Evolutionary conservation across 2,113 vertebrate genomes (phyloP).

Genomic region (Macaca fascicularis): DNA sequence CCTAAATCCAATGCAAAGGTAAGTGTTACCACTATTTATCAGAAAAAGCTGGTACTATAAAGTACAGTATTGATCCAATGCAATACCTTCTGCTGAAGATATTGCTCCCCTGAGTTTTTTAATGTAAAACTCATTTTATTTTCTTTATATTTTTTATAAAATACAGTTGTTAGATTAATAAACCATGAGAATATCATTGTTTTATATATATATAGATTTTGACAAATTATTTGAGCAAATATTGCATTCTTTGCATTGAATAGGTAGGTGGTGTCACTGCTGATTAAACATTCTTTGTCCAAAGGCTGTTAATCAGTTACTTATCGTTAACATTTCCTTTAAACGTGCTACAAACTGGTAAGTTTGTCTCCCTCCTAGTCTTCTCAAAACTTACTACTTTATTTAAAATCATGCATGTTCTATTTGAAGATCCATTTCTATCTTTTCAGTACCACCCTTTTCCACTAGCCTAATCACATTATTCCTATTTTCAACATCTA

Average conservation of each 20-base stretch:
- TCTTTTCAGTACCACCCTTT: background rate
- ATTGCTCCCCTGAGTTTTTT: background rate
- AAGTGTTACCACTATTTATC: background rate
- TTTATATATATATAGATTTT: background rate
- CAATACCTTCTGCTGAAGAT: background rate
- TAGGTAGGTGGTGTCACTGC: background rate
- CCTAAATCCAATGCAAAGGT: background rate
- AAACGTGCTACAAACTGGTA: background rate
- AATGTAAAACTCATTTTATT: too few relatives aligned
- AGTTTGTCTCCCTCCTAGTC: background rate
- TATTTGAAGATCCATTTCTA: background rate
- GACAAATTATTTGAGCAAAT: background rate
- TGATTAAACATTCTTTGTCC: background rate
- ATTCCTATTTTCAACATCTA: background rate
- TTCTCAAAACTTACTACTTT: too few relatives aligned
- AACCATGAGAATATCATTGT: background rate
- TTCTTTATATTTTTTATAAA: background rate
- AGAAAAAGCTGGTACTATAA: background rate
- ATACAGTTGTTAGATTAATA: background rate
- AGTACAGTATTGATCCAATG: background rate
- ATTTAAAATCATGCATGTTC: background rate
- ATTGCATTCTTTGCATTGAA: background rate
- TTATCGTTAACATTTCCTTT: background rate
- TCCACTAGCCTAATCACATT: background rate
- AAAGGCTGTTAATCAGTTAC: background rate